Evolutionary conservation across 2,888 invertebrate species (phyloP), one percentile per base, ranked within the genome.

Genomic region (Chouioia cunea): DNA sequence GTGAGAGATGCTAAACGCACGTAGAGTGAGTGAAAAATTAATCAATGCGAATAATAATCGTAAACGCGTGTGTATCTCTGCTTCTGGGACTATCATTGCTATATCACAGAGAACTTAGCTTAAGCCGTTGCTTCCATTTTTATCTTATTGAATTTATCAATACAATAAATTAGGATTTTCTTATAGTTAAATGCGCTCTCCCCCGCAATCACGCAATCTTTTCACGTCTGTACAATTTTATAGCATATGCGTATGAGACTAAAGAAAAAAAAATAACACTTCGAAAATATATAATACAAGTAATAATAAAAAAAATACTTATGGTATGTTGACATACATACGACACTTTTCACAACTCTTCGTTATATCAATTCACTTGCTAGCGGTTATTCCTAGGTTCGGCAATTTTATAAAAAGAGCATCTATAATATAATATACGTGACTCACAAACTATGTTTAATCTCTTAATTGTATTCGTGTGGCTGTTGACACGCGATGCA

Each of bases 21-120:
- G 46, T 62, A 70, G 62, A 70, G 57, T 62, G 62, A 67, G 59
- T 66, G 60, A 73, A 63, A 69, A 73, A 73, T 66, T 57, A 70
- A 68, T 73, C 46, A 76, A 71, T 77, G 76, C 73, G 74, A 78
- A 79, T 77, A 80, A 77, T 73, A 68, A 73, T 69, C 56, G 60
- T 65, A 73, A 71, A 71, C 73, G 71, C 69, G 66, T 65, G 72
- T 78, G 79, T 79, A 80, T 83, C 80, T 82, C 81, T 81, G 80
- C 78, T 79, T 78, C 60, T 70, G 76, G 75, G 76, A 80, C 77
- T 81, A 81, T 79, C 77, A 74, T 79, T 72, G 80, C 81, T 83
- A 82, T 83, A 83, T 83, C 83, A 83, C 83, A 83, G 81, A 83
- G 83, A 82, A 83, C 78, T 79, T 78, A 80, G 78, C 76, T 74